These are phyloP conservation scores for Polymixis flavicincta DNA, from an alignment of 2,888 invertebrate genomes.

Conservation along the genomic window DNA sequence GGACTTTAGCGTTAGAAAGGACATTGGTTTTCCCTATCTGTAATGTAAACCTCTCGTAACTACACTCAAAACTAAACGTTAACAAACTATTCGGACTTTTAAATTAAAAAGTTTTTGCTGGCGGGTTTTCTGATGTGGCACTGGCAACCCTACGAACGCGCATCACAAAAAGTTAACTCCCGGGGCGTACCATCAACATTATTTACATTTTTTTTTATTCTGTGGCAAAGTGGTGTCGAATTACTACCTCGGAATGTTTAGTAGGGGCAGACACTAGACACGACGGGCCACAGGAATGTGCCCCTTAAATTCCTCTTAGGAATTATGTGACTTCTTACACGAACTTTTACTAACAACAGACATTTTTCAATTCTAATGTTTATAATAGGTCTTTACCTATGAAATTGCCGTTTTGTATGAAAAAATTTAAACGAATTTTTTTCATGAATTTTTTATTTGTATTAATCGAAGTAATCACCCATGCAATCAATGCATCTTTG, in stretches of 20 bases:
- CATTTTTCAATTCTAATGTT: no score
- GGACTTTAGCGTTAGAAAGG: background rate
- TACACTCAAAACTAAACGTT: conserved; percentile 2
- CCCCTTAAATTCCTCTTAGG: conserved; percentile 66
- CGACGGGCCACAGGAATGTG: conserved; percentile 70
- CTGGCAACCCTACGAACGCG: conserved; percentile 68
- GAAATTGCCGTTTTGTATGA: no score
- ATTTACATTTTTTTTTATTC: conserved; percentile 85
- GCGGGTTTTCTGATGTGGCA: conserved; percentile 11
- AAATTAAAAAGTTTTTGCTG: conserved; percentile 9
- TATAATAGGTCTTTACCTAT: no score
- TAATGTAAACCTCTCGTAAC: background rate
- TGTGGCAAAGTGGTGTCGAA: conserved; percentile 83
- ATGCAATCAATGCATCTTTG: no score
- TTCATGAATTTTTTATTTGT: no score
- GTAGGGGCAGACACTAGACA: conserved; percentile 72
- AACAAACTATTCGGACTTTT: background rate
- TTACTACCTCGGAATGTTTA: conserved; percentile 88
- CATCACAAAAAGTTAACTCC: conserved; percentile 80
- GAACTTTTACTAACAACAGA: conserved; percentile 3
- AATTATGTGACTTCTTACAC: conserved; percentile 53
- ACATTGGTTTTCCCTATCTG: background rate
- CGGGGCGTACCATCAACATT: conserved; percentile 82
- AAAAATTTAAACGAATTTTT: no score
- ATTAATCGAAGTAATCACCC: no score